Conservation (phyloP, 1,140 invertebrate genomes). For the Phocides pigmalion region DNA sequence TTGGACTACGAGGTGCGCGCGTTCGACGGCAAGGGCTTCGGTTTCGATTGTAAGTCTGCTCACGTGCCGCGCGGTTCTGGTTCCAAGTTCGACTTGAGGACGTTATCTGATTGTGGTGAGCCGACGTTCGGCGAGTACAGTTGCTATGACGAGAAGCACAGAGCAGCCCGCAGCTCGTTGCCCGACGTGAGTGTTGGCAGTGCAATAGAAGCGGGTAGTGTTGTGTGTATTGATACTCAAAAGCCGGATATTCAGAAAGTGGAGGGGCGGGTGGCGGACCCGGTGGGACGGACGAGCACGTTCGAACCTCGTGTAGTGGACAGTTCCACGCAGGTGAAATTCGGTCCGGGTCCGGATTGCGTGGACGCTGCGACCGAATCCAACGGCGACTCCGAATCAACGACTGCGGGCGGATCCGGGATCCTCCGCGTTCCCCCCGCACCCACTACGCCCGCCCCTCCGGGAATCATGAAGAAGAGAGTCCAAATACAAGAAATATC, state of each 20-base stretch:
- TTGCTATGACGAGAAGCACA: slow-evolving; percentile 86
- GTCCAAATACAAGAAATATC: slow-evolving; percentile 95
- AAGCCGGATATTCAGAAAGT: slow-evolving; percentile 83
- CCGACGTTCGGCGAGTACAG: slow-evolving; percentile 86
- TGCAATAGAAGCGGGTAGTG: slow-evolving; percentile 82
- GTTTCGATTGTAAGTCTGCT: slow-evolving; percentile 83
- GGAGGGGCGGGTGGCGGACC: slow-evolving; percentile 69
- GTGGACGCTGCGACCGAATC: slow-evolving; percentile 69
- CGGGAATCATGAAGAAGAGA: slow-evolving; percentile 91
- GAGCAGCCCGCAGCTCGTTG: slow-evolving; percentile 82
- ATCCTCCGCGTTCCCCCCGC: slow-evolving; percentile 84
- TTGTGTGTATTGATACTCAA: slow-evolving; percentile 81
- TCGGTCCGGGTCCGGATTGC: slow-evolving; percentile 64
- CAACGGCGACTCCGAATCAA: slow-evolving; percentile 78
- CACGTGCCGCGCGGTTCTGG: slow-evolving; percentile 70
- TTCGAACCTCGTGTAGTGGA: slow-evolving; percentile 79
- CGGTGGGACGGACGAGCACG: slow-evolving; percentile 72
- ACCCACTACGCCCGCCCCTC: slow-evolving; percentile 88
- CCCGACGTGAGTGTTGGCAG: slow-evolving; percentile 87
- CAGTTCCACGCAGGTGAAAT: slow-evolving; percentile 81
- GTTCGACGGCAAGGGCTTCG: slow-evolving; percentile 85
- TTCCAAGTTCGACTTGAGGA: slow-evolving; percentile 82
- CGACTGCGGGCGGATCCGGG: slow-evolving; percentile 72
- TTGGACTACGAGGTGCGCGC: slow-evolving; percentile 85
- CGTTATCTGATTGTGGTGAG: slow-evolving; percentile 82